Base-by-base conservation (phyloP, 1,140 invertebrate species). In the Nilaparvata lugens region DNA sequence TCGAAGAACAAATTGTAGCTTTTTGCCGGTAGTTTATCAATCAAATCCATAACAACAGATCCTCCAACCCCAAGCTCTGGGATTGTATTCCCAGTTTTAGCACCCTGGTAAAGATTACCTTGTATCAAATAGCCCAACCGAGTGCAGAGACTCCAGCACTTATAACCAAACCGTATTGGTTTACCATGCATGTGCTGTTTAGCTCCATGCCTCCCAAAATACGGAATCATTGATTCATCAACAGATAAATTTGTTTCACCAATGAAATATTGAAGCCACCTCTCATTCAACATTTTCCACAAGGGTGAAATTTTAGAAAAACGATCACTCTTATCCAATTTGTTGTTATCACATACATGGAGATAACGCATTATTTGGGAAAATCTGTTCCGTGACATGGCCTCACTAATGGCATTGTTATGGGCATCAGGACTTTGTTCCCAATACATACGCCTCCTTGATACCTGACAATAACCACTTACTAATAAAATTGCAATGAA, bases 181-280 rank as follows among this genome's bases (percentile, higher is more conserved):
- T 65, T 67, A 53, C 60, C 24, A 62, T 65, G 45, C n/a, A 69
- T 69, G 62, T 65, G 68, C 58, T 70, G 67, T 57, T 71, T 70
- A 56, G 61, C 66, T n/a, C 60, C 42, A 58, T 71, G 69, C 58
- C 51, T 60, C n/a, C 61, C 55, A 28, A 53, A 62, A 62, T 62
- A 62, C 43, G 25, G 38, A 9, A 70, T 62, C 69, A 70, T 70
- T 19, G 62, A 64, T 60, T 71, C 67, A 65, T 69, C 70, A 56
- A 62, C 65, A 21, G 38, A 55, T 19, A 69, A 56, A 52, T 64
- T 63, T 68, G 60, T 19, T 52, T 61, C 64, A 18, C 63, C 64
- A 53, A 64, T 54, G 64, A 66, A 69, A 60, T 66, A 52, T 24
- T 63, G 31, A 48, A 62, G 38, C 19, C n/a, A 58, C 52, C 63